phyloP scores from a whole-genome alignment of 2,888 invertebrate genomes.

The Tortricodes alternella region DNA sequence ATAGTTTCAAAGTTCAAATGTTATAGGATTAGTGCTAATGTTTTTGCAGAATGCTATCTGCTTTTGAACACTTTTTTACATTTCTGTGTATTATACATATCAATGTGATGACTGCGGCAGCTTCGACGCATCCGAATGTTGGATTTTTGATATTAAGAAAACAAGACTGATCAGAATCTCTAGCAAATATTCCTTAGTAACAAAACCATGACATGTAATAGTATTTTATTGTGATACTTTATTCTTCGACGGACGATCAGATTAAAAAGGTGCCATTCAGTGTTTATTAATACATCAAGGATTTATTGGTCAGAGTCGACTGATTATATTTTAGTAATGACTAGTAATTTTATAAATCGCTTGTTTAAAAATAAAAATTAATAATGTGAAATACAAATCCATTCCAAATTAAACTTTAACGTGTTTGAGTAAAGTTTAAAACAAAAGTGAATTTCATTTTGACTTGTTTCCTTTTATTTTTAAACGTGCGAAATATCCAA shows the following conservation, averaged over 20 bases:
- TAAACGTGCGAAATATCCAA: too few relatives aligned
- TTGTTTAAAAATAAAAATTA: too few relatives aligned
- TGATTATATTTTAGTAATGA: slow-evolving; percentile 16
- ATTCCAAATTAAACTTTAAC: too few relatives aligned
- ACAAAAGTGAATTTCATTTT: too few relatives aligned
- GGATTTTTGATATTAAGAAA: slow-evolving; percentile 18
- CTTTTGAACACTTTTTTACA: too few relatives aligned
- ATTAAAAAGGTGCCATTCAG: slow-evolving; percentile 21
- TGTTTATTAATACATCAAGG: slow-evolving; percentile 4
- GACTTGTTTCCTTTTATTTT: too few relatives aligned
- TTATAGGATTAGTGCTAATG: neutral
- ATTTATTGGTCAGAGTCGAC: slow-evolving; percentile 15
- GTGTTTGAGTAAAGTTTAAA: too few relatives aligned
- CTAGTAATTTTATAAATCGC: slow-evolving; percentile 14
- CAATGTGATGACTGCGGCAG: slow-evolving; percentile 3
- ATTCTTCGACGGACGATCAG: neutral
- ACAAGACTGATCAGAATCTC: slow-evolving; percentile 65
- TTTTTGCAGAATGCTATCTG: neutral
- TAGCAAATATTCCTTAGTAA: slow-evolving; percentile 25
- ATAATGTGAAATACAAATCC: too few relatives aligned
- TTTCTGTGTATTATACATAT: too few relatives aligned
- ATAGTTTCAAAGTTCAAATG: slow-evolving; percentile 8
- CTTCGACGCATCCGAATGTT: neutral
- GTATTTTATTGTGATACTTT: neutral
- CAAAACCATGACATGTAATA: slow-evolving; percentile 52